These are phyloP conservation scores for Lepidochrysops patricia DNA, from an alignment of 2,888 invertebrate genomes.

Conservation along the genomic window DNA sequence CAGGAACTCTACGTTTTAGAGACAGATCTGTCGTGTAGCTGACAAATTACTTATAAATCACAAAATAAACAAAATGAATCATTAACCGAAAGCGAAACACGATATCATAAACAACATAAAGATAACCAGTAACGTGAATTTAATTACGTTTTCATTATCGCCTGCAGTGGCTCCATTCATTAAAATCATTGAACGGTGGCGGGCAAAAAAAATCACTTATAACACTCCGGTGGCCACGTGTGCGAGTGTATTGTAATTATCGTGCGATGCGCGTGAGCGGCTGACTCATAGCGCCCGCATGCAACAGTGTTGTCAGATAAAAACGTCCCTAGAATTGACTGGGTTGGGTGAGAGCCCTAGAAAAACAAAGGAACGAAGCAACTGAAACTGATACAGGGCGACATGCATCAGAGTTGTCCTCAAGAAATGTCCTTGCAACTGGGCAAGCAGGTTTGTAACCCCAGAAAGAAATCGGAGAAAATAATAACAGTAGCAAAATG, in stretches of 20 bases:
- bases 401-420: no score
- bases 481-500: no score
- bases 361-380: not conserved
- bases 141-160: not conserved
- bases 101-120: not conserved
- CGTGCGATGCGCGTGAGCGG: conserved; percentile 20
- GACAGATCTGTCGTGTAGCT: no score
- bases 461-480: no score
- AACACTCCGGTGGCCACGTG: conserved; percentile 27
- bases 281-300: conserved; percentile 9
- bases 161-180: not conserved
- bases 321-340: not conserved
- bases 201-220: conserved; percentile 20
- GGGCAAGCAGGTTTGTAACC: no score
- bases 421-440: no score
- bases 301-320: conserved; percentile 7
- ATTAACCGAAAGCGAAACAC: not conserved
- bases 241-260: conserved; percentile 27
- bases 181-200: not conserved
- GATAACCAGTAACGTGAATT: not conserved
- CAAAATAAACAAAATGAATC: not conserved
- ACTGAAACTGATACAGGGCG: no score
- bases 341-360: not conserved
- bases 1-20: no score
- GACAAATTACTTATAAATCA: no score